Conservation (phyloP, 2,888 invertebrate species). For the Oithona nana region DNA sequence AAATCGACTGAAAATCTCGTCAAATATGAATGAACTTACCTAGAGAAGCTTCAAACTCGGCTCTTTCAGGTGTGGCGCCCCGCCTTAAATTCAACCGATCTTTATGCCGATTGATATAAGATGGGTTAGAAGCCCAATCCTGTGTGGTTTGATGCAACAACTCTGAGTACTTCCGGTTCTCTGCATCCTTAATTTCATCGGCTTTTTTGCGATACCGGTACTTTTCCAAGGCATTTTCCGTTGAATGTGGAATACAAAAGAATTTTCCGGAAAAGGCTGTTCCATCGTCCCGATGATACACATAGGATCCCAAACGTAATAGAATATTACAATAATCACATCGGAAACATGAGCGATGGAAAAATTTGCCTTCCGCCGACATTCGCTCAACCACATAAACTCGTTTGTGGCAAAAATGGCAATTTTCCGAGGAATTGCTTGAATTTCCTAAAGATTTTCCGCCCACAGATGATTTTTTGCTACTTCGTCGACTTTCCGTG, state of each 20-base stretch:
- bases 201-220: conserved; percentile 23
- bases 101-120: not conserved
- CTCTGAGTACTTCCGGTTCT: not conserved
- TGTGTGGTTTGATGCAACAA: not conserved
- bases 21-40: no score
- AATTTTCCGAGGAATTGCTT: conserved; percentile 39
- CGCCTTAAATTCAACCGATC: not conserved
- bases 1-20: no score
- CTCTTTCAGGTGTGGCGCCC: conserved; percentile 12
- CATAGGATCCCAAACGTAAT: conserved; percentile 43
- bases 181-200: conserved; percentile 13
- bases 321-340: conserved; percentile 78
- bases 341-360: conserved; percentile 81
- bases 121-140: not conserved
- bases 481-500: not conserved
- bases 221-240: conserved; percentile 14
- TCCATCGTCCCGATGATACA: conserved; percentile 12
- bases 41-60: conserved; percentile 29
- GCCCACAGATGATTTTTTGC: not conserved
- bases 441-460: no score
- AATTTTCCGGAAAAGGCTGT: conserved; percentile 35
- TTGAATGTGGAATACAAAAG: conserved; percentile 39
- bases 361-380: conserved; percentile 67
- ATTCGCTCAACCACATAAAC: conserved; percentile 86
- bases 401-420: conserved; percentile 70